These are phyloP conservation scores for Melospiza melodia DNA, from an alignment of 2,113 vertebrate genomes.

Conservation along the genomic window DNA sequence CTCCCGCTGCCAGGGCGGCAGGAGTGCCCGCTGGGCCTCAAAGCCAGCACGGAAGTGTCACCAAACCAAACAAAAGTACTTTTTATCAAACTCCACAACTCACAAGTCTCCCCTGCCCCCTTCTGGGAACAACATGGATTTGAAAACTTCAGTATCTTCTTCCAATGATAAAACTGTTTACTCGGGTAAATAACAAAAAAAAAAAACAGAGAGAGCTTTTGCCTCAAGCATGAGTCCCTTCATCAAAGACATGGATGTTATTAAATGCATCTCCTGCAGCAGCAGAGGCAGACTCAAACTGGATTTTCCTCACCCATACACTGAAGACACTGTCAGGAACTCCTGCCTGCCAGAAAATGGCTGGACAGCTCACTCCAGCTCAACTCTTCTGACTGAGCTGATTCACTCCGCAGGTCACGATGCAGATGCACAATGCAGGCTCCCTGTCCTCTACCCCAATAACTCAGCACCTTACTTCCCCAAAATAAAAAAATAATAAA, in stretches of 20 bases:
- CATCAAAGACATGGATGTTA: neutral
- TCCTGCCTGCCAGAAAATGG: neutral
- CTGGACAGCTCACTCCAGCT: neutral
- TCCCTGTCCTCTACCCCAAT: neutral
- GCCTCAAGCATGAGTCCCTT: neutral
- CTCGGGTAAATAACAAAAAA: neutral
- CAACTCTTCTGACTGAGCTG: neutral
- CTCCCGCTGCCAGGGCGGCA: neutral
- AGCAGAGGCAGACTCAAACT: neutral
- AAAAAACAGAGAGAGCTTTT: neutral
- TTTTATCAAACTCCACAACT: conserved; percentile 9
- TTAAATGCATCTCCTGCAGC: neutral
- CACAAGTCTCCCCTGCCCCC: conserved; percentile 42
- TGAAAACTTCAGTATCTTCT: neutral
- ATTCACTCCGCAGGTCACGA: neutral
- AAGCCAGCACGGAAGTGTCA: neutral
- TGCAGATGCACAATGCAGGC: neutral
- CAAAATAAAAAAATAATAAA: neutral
- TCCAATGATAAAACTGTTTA: neutral
- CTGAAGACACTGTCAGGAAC: neutral
- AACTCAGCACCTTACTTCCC: neutral
- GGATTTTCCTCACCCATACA: neutral
- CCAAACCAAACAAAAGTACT: neutral
- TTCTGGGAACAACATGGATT: conserved; percentile 55
- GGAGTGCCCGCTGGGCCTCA: neutral